These are phyloP conservation scores for Orius insidiosus DNA, from an alignment of 1,140 invertebrate genomes.

Conservation along the genomic window DNA sequence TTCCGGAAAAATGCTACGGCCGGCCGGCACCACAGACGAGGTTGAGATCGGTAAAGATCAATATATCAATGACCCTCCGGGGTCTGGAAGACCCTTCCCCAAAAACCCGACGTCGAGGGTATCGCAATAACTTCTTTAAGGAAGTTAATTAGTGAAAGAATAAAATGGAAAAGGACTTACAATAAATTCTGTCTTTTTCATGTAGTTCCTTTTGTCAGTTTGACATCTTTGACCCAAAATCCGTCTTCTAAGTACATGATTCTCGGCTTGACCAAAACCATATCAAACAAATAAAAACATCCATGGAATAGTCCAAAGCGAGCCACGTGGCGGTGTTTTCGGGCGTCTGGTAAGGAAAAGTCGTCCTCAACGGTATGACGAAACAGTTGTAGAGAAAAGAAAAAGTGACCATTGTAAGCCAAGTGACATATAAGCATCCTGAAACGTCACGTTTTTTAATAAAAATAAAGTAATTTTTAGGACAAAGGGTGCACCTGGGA, in stretches of 20 bases:
- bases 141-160: too few relatives aligned
- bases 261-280: conserved; percentile 61
- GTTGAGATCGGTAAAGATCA: too few relatives aligned
- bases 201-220: conserved; percentile 52
- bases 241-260: conserved; percentile 58
- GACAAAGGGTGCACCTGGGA: background rate
- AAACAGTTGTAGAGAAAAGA: conserved; percentile 78
- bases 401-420: conserved; percentile 63
- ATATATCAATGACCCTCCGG: too few relatives aligned
- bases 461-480: too few relatives aligned
- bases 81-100: too few relatives aligned
- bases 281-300: conserved; percentile 70
- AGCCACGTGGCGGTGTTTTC: conserved; percentile 57
- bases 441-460: background rate
- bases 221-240: conserved; percentile 54
- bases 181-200: conserved; percentile 53
- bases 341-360: conserved; percentile 67
- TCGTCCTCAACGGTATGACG: conserved; percentile 62
- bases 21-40: too few relatives aligned
- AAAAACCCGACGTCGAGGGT: too few relatives aligned
- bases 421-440: conserved; percentile 55
- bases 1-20: too few relatives aligned
- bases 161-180: conserved; percentile 27
- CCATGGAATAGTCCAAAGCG: conserved; percentile 56
- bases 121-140: too few relatives aligned